Evolutionary conservation across 35 echinoderm and acorn worm species (phyloP), one percentile per base, ranked within the genome.

Genomic region (Apostichopus japonicus): DNA sequence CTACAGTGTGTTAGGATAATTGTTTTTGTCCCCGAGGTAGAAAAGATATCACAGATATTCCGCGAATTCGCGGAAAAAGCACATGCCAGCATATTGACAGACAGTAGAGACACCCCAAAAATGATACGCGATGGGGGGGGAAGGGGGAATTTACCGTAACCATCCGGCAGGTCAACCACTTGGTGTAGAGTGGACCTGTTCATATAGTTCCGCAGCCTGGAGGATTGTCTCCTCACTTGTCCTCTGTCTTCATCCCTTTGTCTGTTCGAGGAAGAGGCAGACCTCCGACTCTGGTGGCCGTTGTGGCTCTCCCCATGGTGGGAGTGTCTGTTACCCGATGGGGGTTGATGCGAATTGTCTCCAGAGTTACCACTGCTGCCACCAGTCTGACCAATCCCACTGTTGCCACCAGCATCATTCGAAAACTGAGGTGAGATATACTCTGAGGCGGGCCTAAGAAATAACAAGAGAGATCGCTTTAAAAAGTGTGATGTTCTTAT

Each of bases 181-280:
- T 94, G 91, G 72, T 99, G 97, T 19, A 99, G 55, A 4, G 97
- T 96, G 17, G 97, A 99, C 56, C 97, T 92, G 65, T 99, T 96
- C 95, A 96, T 96, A 56, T 96, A 99, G 77, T 99, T 99, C 11
- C 97, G 79, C 76, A 99, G 79, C 53, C 97, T 77, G 21, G 97
- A 96, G 1, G 97, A 96, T 65, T 95, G 94, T 90, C 96, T 27
- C 72, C 96, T 72, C 16, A 54, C 62, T 93, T 96, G 82, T 55
- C 73, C 61, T 17, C 77, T 19, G 15, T 93, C 90, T 1, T 95
- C 94, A n/a, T 92, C 75, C 53, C 81, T 61, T 1, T 16, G 16
- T 24, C 72, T 14, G 15, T 24, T 24, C 4, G 90, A 91, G 72
- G 90, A 89, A 55, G 79, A 17, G 53, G 86, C 53, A 4, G 58